Conservation (phyloP, 2,797 vertebrate genomes). For the Oryzias sinensis region DNA sequence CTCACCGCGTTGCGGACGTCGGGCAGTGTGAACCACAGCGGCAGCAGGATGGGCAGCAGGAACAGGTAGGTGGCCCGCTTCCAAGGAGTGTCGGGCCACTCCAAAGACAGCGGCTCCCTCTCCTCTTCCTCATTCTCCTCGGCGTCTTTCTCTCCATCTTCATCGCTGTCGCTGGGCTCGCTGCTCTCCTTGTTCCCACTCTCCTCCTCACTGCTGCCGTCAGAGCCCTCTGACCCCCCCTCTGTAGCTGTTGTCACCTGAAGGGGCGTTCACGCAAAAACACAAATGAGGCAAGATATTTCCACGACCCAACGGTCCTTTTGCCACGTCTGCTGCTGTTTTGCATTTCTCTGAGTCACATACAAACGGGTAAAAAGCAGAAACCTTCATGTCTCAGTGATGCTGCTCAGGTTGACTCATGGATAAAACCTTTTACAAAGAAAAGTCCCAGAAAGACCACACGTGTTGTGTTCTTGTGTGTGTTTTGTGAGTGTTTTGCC, state of each 20-base stretch:
- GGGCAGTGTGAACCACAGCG: constrained; percentile 90
- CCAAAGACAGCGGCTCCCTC: constrained; percentile 88
- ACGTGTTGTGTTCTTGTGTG: no score
- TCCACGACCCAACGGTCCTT: no score
- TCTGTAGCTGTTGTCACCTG: constrained; percentile 26
- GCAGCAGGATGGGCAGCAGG: constrained; percentile 90
- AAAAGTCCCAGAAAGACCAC: no score
- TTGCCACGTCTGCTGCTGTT: no score
- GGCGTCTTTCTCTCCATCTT: constrained; percentile 61
- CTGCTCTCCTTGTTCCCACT: constrained; percentile 16
- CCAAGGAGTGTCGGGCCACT: constrained; percentile 84
- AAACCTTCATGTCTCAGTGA: no score
- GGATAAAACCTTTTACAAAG: no score
- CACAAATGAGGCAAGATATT: not conserved
- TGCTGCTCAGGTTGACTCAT: no score
- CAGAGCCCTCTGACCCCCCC: constrained; percentile 14
- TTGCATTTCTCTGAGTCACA: no score
- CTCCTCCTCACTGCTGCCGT: constrained; percentile 17
- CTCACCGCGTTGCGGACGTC: constrained; percentile 91
- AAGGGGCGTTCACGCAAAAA: no score
- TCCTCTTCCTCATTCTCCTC: constrained; percentile 73
- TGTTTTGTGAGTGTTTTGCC: not conserved
- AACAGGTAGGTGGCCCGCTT: constrained; percentile 88
- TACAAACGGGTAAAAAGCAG: no score
- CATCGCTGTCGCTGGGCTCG: constrained; percentile 22